Evolutionary conservation across 2,888 invertebrate species (phyloP), one percentile per base, ranked within the genome.

Genomic region (Oscheius sp.): DNA sequence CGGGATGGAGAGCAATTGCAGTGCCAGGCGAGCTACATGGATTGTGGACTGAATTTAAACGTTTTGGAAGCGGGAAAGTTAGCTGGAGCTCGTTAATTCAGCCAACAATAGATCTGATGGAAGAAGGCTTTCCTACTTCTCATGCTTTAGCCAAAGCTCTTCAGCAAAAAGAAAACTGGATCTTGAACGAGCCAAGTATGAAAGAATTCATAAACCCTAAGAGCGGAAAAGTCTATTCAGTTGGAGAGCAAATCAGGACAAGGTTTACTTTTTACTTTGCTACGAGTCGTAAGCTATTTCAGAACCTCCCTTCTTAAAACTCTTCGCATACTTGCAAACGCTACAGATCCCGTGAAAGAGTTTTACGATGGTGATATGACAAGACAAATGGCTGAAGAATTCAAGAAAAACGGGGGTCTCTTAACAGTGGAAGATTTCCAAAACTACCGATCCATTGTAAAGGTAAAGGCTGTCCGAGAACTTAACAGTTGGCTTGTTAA

Each of bases 81-180:
- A 39, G 69, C 3, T 85, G 85, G 85, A 61, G 52, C 8, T 71
- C 74, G 23, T 67, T 86, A 33, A 73, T 76, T 57, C 53, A 73
- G 39, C 86, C 87, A 1, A 83, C 87, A 1, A 86, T 88, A 27
- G 58, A 80, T 25, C 69, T 85, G 15, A 63, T 85, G 71, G 61
- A 73, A 23, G 84, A 85, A 69, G 85, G 84, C 8, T 83, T 81
- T 57, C 85, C 85, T n/a, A 82, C 88, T 0, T 81, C 82, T 1
- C 70, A 73, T 25, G 81, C 84, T 6, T 74, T 87, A 42, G 86
- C 87, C 3, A 74, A 72, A 6, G 81, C 82, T 31, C 71, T 85
- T 25, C 66, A 70, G 42, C 65, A 75, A 33, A 74, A 79, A 53
- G 78, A 77, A 48, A 25, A 66, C 1, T 48, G 64, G 42, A 80